These are phyloP conservation scores for Oreochromis grahami DNA, from an alignment of 2,797 vertebrate species.

Conservation along the genomic window DNA sequence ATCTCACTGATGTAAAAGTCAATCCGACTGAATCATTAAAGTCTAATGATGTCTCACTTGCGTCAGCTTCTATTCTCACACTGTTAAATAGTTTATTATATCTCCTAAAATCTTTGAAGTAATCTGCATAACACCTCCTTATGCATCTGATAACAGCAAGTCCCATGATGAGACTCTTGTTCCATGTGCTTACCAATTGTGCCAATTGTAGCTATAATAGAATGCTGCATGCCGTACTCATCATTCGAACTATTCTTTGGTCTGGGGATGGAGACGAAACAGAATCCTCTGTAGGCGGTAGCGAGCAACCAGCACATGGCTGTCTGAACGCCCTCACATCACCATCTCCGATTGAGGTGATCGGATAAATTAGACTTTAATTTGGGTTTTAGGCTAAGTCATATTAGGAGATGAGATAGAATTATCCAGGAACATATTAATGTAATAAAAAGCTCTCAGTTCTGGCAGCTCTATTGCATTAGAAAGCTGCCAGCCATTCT, in stretches of 20 bases:
- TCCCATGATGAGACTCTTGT: background rate
- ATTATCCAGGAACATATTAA: conserved; percentile 81
- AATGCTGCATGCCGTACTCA: conserved; percentile 1
- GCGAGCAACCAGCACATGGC: conserved; percentile 26
- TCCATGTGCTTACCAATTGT: conserved; percentile 4
- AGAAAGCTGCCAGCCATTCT: conserved; percentile 29
- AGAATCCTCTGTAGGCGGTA: conserved; percentile 28
- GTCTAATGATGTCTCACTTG: background rate
- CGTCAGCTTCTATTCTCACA: background rate
- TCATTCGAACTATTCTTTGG: conserved; percentile 44
- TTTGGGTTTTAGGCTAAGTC: conserved; percentile 82
- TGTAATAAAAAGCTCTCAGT: conserved; percentile 76
- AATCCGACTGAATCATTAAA: background rate
- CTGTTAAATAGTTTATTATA: background rate
- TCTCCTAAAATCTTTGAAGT: background rate
- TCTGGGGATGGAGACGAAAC: conserved; percentile 42
- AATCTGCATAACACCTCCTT: background rate
- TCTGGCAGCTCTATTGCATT: conserved; percentile 66
- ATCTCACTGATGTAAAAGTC: background rate
- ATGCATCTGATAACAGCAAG: conserved; percentile 10
- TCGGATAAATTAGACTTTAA: conserved; percentile 84
- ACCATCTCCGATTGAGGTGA: conserved; percentile 73
- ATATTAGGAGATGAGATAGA: conserved; percentile 79
- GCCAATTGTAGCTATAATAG: conserved; percentile 9
- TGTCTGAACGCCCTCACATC: conserved; percentile 64